Base-by-base conservation (phyloP, 2,888 invertebrate genomes). In the Ophioninae sp. region DNA sequence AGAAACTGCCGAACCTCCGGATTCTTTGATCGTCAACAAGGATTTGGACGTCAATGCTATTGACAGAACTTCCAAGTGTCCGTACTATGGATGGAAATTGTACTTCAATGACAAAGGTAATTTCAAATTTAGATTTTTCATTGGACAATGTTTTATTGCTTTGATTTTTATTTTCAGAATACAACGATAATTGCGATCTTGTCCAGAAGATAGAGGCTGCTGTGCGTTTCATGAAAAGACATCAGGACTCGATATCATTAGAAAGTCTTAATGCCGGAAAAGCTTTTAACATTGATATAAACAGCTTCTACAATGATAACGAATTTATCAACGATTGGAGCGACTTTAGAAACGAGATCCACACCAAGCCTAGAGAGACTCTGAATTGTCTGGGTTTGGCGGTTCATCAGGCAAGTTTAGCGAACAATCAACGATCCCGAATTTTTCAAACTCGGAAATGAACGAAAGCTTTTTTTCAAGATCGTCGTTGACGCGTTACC, bases 21-120 rank as follows among this genome's bases (percentile, higher is more conserved):
- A 17, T 74, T 76, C 78, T 8, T 17, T 69, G 9, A 23, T 44
- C 30, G 51, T 63, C 64, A 30, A 71, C 74, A 20, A 67, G 63
- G 65, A 75, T 67, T 73, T 56, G 2, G 81, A 78, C 51, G 65
- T 74, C 3, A 72, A 82, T 37, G 23, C 64, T 17, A 81, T 81
- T 61, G 51, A 65, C 20, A 83, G 79, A 80, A 85, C 86, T 78
- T 77, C 79, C n/a, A 86, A 89, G 76, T 87, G 87, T 84, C 89
- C 90, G 6, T 96, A 96, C 91, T 94, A 95, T 86, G 95, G 96
- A 23, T 97, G 97, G 96, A 95, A 95, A 86, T 93, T 97, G 9
- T 98, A 98, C 93, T 97, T 97, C 91, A 95, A 96, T 58, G 94
- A 95, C 77, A 95, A 96, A 94, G 95, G 96, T 95, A 92, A 88